A percentile compares a stretch with the other conserved stretches of the same genome.
Evolutionary conservation across 2,797 vertebrate species (phyloP).

Genomic region (Hypotaenidia okinawae): DNA sequence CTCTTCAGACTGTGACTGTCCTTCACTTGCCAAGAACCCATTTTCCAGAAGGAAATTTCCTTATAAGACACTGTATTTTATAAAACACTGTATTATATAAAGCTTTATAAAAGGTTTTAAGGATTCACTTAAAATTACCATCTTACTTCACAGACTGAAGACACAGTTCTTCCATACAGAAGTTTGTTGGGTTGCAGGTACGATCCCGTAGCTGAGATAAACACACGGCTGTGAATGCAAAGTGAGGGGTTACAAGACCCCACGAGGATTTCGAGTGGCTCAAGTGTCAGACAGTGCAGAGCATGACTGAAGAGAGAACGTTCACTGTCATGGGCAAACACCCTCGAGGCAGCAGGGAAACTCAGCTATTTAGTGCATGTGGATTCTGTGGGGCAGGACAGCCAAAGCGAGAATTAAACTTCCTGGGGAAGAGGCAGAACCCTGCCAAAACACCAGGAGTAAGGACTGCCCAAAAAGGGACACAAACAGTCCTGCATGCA

Average conservation of each 20-base stretch:
- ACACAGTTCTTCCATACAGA: neutral
- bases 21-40: neutral
- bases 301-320: neutral
- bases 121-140: neutral
- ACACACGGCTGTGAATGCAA: neutral
- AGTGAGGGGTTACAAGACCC: neutral
- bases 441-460: neutral
- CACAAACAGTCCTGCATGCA: neutral
- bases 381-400: neutral
- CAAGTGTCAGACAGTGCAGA: neutral
- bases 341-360: too few species aligned
- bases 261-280: neutral
- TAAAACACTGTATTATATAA: neutral
- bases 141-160: neutral
- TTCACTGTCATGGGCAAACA: neutral
- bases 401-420: neutral
- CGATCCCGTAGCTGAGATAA: neutral
- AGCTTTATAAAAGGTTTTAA: neutral
- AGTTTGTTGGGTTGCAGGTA: slow-evolving; percentile 1
- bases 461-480: neutral
- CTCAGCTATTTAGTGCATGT: neutral
- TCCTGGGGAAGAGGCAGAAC: neutral
- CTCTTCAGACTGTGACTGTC: neutral
- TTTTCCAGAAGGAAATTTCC: neutral
- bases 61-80: neutral